Conservation (phyloP, 30 jellyfish, hydroid and myxozoan species). For the Catostylus mosaicus region DNA sequence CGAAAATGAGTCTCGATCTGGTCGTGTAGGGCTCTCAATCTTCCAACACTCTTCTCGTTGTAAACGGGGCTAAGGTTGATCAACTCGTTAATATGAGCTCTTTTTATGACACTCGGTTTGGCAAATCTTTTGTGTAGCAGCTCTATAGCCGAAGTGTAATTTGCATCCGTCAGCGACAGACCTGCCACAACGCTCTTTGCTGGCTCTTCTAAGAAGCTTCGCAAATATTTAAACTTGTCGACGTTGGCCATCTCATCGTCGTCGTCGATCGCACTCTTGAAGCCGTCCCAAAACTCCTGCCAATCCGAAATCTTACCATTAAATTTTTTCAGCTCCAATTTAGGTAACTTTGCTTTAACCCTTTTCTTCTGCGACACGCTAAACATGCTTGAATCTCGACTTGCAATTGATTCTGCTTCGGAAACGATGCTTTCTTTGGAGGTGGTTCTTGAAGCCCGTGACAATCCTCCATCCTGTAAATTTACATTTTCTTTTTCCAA, state of each 20-base stretch:
- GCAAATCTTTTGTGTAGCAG: constrained; percentile 7
- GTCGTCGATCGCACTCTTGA: too few relatives aligned
- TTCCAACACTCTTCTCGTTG: constrained; percentile 1
- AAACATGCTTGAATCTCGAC: not conserved
- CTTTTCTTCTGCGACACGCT: not conserved
- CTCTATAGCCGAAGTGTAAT: constrained; percentile 23
- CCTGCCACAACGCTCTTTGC: constrained; percentile 27
- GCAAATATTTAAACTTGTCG: constrained; percentile 36
- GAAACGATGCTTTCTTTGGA: not conserved
- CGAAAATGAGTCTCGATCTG: constrained; percentile 28
- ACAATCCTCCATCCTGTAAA: not conserved
- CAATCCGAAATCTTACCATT: not conserved
- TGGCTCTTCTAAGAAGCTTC: constrained; percentile 12
- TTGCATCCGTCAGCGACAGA: constrained; percentile 27
- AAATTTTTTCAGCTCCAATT: not conserved
- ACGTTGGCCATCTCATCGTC: constrained; percentile 27
- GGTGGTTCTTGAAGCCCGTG: not conserved
- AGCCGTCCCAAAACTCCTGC: too few relatives aligned
- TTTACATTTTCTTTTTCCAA: not conserved
- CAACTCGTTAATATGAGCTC: constrained; percentile 27
- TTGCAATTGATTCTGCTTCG: not conserved
- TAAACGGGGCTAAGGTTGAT: constrained; percentile 14
- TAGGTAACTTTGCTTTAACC: not conserved
- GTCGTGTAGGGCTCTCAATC: constrained; percentile 19
- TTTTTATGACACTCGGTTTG: too few relatives aligned